phyloP scores from a whole-genome alignment of 2,888 invertebrate genomes.

The Heteromyza rotundicornis region DNA sequence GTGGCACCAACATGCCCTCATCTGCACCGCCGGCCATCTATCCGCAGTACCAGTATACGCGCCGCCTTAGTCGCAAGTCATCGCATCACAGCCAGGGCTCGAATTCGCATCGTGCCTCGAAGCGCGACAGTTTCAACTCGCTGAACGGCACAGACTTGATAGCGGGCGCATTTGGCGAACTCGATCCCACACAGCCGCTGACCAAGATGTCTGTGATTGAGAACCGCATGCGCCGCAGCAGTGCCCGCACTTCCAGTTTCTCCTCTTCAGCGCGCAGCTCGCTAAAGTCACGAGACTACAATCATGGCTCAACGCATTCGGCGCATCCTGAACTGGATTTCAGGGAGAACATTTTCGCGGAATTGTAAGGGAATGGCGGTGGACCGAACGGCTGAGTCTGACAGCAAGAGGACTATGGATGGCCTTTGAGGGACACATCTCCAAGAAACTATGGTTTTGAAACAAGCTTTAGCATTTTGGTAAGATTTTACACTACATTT shows the following conservation, averaged over 20 bases:
- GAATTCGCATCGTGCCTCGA: constrained; percentile 39
- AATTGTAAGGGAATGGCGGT: constrained; percentile 46
- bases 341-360: constrained; percentile 61
- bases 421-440: neutral
- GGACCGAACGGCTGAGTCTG: neutral
- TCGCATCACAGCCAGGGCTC: constrained; percentile 43
- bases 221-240: constrained; percentile 55
- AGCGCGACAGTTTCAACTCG: constrained; percentile 60
- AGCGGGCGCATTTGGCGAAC: constrained; percentile 57
- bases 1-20: constrained; percentile 34
- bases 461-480: neutral
- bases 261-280: constrained; percentile 58
- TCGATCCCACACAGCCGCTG: constrained; percentile 58
- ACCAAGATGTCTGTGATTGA: constrained; percentile 61
- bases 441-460: neutral
- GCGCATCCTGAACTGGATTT: constrained; percentile 60
- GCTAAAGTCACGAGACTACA: constrained; percentile 59
- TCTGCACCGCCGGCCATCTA: constrained; percentile 33
- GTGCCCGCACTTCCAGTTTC: constrained; percentile 52
- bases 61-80: constrained; percentile 55
- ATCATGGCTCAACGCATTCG: constrained; percentile 53
- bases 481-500: no score
- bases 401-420: neutral
- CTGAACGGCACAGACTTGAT: constrained; percentile 56
- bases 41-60: constrained; percentile 56